A percentile compares a stretch with the other conserved stretches of the same genome.
phyloP scores from a whole-genome alignment of 2,797 vertebrate genomes.

The Melanotaenia trifasciata region DNA sequence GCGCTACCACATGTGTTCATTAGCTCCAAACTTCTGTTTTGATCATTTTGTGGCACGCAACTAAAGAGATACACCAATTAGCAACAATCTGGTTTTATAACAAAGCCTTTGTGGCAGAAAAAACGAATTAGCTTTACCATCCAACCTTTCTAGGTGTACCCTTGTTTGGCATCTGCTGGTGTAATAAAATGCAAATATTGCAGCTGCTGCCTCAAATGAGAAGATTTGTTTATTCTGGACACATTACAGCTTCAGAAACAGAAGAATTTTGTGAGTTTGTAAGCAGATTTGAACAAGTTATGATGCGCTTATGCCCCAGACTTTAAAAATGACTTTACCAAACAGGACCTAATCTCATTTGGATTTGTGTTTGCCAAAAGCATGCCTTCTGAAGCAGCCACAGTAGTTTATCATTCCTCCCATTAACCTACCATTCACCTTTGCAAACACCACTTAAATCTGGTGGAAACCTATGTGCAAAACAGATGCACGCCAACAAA shows the following conservation, averaged over 20 bases:
- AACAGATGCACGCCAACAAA: constrained; percentile 39
- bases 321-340: constrained; percentile 50
- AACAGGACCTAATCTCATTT: constrained; percentile 62
- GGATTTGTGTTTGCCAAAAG: constrained; percentile 48
- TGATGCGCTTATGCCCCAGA: constrained; percentile 18
- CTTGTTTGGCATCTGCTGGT: background rate
- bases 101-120: background rate
- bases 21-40: background rate
- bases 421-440: constrained; percentile 75
- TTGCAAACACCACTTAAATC: constrained; percentile 60
- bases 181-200: background rate
- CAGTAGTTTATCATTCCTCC: constrained; percentile 65
- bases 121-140: background rate
- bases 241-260: background rate
- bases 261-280: background rate
- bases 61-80: background rate
- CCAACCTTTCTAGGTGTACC: constrained; percentile 5
- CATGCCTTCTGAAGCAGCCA: constrained; percentile 46
- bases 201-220: constrained; percentile 1
- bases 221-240: background rate
- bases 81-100: background rate
- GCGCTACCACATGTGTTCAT: background rate
- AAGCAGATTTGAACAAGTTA: constrained; percentile 5
- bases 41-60: too few relatives aligned
- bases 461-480: constrained; percentile 27